phyloP scores from a whole-genome alignment of 2,797 vertebrate species.

The Craterocephalus amniculus region DNA sequence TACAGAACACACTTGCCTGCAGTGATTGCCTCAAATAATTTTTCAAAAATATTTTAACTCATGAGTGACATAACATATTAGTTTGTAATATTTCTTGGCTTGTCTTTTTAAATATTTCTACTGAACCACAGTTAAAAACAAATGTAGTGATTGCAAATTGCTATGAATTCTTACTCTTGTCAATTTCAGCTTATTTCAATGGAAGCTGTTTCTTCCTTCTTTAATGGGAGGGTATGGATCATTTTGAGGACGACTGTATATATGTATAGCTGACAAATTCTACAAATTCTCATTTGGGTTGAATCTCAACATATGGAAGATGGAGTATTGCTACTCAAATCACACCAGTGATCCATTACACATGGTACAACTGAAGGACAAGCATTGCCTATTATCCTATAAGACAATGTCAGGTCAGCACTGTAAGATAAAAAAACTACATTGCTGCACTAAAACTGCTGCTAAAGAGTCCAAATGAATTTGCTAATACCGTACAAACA shows the following conservation, averaged over 20 bases:
- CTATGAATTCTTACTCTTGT: no score
- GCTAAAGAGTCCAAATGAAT: slow-evolving; percentile 30
- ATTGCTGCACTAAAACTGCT: slow-evolving; percentile 19
- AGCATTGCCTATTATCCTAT: slow-evolving; percentile 3
- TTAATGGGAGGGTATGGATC: not conserved
- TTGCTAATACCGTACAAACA: slow-evolving; percentile 53
- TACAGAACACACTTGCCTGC: no score
- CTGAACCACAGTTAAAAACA: not conserved
- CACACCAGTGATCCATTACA: not conserved
- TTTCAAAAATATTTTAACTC: no score
- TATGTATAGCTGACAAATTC: not conserved
- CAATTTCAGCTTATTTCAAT: no score
- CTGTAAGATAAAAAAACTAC: slow-evolving; percentile 13
- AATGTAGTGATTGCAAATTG: not conserved
- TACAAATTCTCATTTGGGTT: not conserved
- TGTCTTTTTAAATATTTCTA: no score
- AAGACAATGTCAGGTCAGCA: slow-evolving; percentile 20
- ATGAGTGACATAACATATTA: no score
- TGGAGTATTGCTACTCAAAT: no score
- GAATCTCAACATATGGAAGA: slow-evolving; percentile 1
- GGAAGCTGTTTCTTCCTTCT: no score
- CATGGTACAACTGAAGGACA: not conserved
- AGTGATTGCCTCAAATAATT: no score
- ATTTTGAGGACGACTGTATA: no score
- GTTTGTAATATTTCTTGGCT: no score